Evolutionary conservation across 2,113 vertebrate genomes (phyloP), one percentile per base, ranked within the genome.

Genomic region (Catharus fuscescens): DNA sequence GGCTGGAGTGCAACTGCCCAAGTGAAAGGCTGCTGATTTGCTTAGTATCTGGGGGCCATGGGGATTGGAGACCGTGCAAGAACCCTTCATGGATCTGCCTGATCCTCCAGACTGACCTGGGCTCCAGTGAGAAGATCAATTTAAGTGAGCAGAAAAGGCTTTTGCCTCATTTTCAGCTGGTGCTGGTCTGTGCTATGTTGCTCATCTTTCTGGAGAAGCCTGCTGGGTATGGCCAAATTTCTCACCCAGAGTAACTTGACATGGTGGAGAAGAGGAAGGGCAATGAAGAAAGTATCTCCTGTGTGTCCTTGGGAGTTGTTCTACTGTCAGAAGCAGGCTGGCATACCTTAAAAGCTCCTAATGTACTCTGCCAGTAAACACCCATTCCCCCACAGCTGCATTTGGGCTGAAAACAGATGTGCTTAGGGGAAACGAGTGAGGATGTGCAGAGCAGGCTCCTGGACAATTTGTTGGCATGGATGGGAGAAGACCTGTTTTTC

Each of bases 351-450:
- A 3, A 2, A 3, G 9, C 31, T 88, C 42, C 57, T 71, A 40
- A n/a, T 0, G 0, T n/a, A 1, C 14, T 15, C 40, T 81, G 40
- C 13, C 59, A 11, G 5, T 29, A 23, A 48, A 20, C 18, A 2
- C 8, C 2, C 6, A 5, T 32, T 79, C 25, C 34, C 53, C 7
- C 5, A 12, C 14, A 36, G 48, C 1, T 59, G 31, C 26, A 20
- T 77, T 69, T 64, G 48, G 61, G 52, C 56, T 74, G 48, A 78
- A 56, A 16, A 59, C 61, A 56, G 42, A 36, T 2, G 1, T 56
- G 40, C 31, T 38, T 0, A 0, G 20, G 9, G 40, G 18, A 83
- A 80, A 38, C 10, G 31, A 44, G 34, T 9, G n/a, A 67, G 40
- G 17, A 74, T 19, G 21, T 54, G 8, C 26, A n/a, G 42, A 29